These are phyloP conservation scores for Campopleginae sp. DNA, from an alignment of 2,888 invertebrate genomes.

Conservation along the genomic window DNA sequence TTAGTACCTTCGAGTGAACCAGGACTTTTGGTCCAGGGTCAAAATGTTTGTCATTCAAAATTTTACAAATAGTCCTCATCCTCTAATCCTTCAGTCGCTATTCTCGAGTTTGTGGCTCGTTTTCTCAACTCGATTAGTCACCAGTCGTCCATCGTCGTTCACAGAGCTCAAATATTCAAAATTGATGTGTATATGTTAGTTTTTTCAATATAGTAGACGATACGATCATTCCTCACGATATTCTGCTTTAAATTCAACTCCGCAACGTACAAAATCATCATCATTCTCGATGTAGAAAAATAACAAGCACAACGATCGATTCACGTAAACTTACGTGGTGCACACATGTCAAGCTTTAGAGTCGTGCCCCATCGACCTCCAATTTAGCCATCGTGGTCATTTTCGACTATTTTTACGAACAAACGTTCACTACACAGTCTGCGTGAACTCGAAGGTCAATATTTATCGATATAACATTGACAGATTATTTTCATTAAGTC, in stretches of 20 bases:
- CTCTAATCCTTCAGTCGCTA: neutral
- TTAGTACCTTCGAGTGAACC: neutral
- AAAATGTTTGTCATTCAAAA: neutral
- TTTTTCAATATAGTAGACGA: neutral
- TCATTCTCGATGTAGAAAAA: constrained; percentile 5
- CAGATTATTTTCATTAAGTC: neutral
- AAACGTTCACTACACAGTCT: neutral
- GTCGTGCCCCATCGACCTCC: neutral
- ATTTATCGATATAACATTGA: neutral
- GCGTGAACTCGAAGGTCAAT: neutral
- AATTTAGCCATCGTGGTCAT: neutral
- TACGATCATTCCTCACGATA: neutral
- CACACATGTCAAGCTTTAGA: neutral
- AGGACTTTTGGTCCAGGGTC: neutral
- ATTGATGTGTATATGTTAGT: neutral
- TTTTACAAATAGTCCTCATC: neutral
- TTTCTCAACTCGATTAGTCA: neutral
- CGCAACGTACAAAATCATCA: neutral
- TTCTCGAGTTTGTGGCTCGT: neutral
- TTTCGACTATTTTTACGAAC: neutral
- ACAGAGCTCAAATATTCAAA: constrained; percentile 1
- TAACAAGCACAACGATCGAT: neutral
- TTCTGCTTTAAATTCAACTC: neutral
- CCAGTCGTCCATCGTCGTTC: too few species aligned
- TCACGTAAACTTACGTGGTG: neutral